Base-by-base conservation (phyloP, 1,140 invertebrate species). In the Brachionus koreanus region DNA sequence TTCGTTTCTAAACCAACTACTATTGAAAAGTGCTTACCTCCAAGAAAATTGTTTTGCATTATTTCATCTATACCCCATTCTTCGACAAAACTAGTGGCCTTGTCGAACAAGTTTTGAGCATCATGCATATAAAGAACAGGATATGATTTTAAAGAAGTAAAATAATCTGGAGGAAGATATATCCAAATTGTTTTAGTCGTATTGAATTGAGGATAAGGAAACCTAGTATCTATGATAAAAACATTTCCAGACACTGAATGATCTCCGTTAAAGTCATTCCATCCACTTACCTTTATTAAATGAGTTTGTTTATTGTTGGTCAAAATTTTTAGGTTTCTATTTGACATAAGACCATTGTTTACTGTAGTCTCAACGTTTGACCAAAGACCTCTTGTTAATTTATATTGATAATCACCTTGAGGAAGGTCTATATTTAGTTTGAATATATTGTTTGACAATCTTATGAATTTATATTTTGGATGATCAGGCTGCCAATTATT, bases 11-110 rank as follows among this genome's bases (percentile, higher is more conserved):
- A 16, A 33, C 77, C 77, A 33, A 82, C 77, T 7, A 82, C 37
- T 9, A 82, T 82, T 4, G 35, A 16, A 29, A 3, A 39, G 49
- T 82, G 7, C 12, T 63, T 43, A 23, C 37, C 61, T 23, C 16
- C 16, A 10, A 61, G 6, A 65, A 61, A 79, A 43, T 52, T 33
- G 3, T 33, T 65, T 16, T 82, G 52, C 33, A 82, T 6, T 12
- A 33, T 69, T 82, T 82, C 77, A 69, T 82, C 77, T 7, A 82
- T 9, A 33, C 57, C 61, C 77, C 77, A 82, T 82, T 82, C 77
- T 16, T 57, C 77, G 2, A 13, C 23, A 82, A 82, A 82, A 46
- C 52, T 65, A 57, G 43, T 52, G 3, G 42, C 29, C 25, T 43
- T 35, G 63, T 82, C 77, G 19, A 82, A 82, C 33, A 82, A 69